phyloP scores from a whole-genome alignment of 2,888 invertebrate genomes.

The Dasysyrphus tricinctus region DNA sequence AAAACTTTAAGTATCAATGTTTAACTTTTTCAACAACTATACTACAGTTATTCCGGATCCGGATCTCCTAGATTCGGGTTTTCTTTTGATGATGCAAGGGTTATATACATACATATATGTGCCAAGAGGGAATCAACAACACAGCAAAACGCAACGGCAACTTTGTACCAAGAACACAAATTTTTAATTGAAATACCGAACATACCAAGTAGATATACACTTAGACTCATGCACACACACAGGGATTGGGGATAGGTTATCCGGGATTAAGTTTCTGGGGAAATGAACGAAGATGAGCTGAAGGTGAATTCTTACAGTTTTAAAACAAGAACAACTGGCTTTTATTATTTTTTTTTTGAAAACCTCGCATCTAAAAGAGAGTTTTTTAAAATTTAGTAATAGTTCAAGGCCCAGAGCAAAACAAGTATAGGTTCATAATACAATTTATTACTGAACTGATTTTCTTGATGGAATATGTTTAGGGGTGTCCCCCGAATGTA shows the following conservation, averaged over 20 bases:
- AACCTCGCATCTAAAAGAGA: too few species aligned
- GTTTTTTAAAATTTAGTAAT: too few species aligned
- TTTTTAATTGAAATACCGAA: conserved; percentile 76
- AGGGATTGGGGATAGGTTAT: conserved; percentile 7
- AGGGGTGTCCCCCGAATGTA: too few species aligned
- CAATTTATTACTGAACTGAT: too few species aligned
- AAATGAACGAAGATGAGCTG: conserved; percentile 28
- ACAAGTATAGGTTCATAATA: too few species aligned
- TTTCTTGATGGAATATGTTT: too few species aligned
- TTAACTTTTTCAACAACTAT: conserved; percentile 71
- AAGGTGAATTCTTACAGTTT: conserved; percentile 22
- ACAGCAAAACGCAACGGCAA: conserved; percentile 55
- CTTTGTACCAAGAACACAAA: conserved; percentile 60
- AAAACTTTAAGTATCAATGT: conserved; percentile 73
- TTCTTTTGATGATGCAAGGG: conserved; percentile 68
- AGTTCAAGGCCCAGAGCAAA: too few species aligned
- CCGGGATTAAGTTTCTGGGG: neutral
- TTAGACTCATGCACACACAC: neutral
- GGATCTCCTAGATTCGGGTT: conserved; percentile 54
- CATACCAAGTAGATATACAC: conserved; percentile 34
- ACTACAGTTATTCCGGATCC: conserved; percentile 49
- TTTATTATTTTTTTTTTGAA: too few species aligned
- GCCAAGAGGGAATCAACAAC: conserved; percentile 57
- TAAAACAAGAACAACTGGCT: neutral
- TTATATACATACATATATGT: conserved; percentile 1